phyloP scores from a whole-genome alignment of 2,888 invertebrate genomes.

The Cancer borealis region DNA sequence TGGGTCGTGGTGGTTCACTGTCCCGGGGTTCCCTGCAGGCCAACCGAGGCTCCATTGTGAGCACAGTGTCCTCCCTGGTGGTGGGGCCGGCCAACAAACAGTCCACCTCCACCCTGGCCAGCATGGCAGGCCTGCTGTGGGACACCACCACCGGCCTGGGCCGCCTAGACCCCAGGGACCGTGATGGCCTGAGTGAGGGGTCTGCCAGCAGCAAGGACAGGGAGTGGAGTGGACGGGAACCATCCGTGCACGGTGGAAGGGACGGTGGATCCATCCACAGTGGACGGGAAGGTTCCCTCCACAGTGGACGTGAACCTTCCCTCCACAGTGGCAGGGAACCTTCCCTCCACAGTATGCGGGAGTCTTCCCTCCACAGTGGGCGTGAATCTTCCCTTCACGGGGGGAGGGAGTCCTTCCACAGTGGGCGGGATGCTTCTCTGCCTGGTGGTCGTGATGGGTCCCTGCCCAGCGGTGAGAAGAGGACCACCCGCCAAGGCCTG shows the following conservation, averaged over 20 bases:
- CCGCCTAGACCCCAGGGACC: slow-evolving; percentile 66
- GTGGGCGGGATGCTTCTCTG: slow-evolving; percentile 53
- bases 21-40: slow-evolving; percentile 85
- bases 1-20: slow-evolving; percentile 83
- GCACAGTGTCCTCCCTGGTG: slow-evolving; percentile 84
- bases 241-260: slow-evolving; percentile 63
- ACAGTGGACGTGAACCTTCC: slow-evolving; percentile 67
- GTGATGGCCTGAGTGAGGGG: slow-evolving; percentile 66
- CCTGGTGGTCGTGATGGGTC: slow-evolving; percentile 43
- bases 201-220: slow-evolving; percentile 70
- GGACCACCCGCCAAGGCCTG: slow-evolving; percentile 43
- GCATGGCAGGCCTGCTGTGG: slow-evolving; percentile 86
- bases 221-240: slow-evolving; percentile 68
- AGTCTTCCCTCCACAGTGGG: slow-evolving; percentile 57
- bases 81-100: slow-evolving; percentile 85
- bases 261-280: slow-evolving; percentile 68
- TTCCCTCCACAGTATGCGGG: slow-evolving; percentile 57
- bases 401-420: slow-evolving; percentile 41
- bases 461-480: slow-evolving; percentile 41
- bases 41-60: slow-evolving; percentile 90
- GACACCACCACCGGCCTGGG: slow-evolving; percentile 68
- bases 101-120: slow-evolving; percentile 88
- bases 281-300: slow-evolving; percentile 66
- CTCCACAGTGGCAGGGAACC: slow-evolving; percentile 66
- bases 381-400: slow-evolving; percentile 39